A percentile compares a stretch with the other conserved stretches of the same genome.
phyloP scores from a whole-genome alignment of 2,888 invertebrate species.

The Thymelicus acteon region DNA sequence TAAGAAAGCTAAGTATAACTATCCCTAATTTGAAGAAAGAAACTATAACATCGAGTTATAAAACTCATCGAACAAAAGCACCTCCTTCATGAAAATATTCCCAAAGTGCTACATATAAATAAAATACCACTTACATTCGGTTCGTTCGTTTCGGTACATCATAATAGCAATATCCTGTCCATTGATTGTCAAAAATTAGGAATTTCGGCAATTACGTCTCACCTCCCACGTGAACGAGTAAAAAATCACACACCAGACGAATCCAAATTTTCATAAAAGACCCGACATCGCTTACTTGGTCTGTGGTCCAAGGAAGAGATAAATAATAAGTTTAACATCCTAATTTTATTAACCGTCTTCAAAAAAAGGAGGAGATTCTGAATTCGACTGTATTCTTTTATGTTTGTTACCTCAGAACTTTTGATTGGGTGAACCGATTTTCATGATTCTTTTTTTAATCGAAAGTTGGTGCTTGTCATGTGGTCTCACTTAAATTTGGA shows the following conservation, averaged over 20 bases:
- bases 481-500: too few relatives aligned
- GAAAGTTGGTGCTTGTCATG: too few relatives aligned
- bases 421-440: too few relatives aligned
- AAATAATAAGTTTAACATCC: too few relatives aligned
- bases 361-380: too few relatives aligned
- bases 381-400: too few relatives aligned
- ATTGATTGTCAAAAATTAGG: constrained; percentile 84
- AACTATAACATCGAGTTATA: background rate
- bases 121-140: constrained; percentile 43
- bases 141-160: constrained; percentile 63
- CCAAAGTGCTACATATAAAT: constrained; percentile 26
- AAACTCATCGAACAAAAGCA: background rate
- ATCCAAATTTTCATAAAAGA: constrained; percentile 79
- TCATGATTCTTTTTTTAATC: too few relatives aligned
- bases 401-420: too few relatives aligned
- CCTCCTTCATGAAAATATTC: constrained; percentile 16
- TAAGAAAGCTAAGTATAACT: too few relatives aligned
- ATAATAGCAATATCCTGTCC: constrained; percentile 83
- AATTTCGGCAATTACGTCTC: constrained; percentile 83
- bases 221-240: constrained; percentile 78
- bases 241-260: constrained; percentile 77
- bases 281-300: constrained; percentile 63
- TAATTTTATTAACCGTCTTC: too few relatives aligned
- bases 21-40: background rate
- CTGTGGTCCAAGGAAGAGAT: constrained; percentile 43